Percentiles rank a stretch among this genome's conserved stretches.
phyloP scores from a whole-genome alignment of 2,888 invertebrate species.

The Scrobipalpa atriplicella region DNA sequence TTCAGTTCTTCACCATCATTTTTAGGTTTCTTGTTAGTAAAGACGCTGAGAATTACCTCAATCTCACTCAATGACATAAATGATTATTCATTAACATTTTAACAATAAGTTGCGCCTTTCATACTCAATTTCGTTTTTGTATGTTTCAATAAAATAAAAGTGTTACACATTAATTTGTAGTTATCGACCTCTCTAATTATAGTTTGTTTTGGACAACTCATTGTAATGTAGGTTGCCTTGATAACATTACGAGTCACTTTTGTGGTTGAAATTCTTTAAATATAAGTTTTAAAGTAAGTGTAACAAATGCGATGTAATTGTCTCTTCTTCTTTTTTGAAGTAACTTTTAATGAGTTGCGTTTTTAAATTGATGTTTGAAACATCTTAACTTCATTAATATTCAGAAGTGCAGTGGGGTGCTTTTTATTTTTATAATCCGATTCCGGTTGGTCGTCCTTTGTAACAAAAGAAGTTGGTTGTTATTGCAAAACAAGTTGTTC shows the following conservation, averaged over 20 bases:
- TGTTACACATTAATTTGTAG: conserved; percentile 1
- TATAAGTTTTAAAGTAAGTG: neutral
- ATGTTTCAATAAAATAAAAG: neutral
- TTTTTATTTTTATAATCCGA: conserved; percentile 9
- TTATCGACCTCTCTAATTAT: neutral
- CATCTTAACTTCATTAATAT: neutral
- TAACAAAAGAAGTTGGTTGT: conserved; percentile 36
- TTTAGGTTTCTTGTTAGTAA: too few species aligned
- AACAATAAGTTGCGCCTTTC: too few species aligned
- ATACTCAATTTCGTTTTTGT: too few species aligned
- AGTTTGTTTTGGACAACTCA: conserved; percentile 11
- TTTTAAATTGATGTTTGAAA: neutral
- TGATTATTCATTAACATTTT: too few species aligned
- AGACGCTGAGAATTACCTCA: too few species aligned
- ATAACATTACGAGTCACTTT: neutral
- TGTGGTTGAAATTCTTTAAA: neutral
- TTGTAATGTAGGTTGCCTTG: neutral
- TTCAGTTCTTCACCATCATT: neutral
- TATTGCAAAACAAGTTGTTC: conserved; percentile 48
- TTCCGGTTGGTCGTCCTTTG: conserved; percentile 29
- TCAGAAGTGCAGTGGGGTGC: neutral
- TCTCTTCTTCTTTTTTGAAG: neutral
- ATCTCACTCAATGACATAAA: too few species aligned
- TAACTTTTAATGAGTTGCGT: neutral
- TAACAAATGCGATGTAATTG: neutral